Evolutionary conservation across 1,140 invertebrate genomes (phyloP), one percentile per base, ranked within the genome.

Genomic region (Pogonus chalceus): DNA sequence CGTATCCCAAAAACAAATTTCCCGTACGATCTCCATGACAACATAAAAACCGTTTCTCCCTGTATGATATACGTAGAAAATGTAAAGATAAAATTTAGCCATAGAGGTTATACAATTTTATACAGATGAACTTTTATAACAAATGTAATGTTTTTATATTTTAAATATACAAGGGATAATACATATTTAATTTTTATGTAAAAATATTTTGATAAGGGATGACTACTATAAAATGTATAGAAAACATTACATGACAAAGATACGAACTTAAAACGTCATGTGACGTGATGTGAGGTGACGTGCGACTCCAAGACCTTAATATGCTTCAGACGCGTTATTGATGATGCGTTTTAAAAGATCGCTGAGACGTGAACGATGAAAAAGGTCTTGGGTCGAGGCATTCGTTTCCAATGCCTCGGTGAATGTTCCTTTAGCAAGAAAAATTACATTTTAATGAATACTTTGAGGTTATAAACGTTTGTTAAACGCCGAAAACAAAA

Each of bases 11-110:
- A n/a, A n/a, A 43, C 37, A 43, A 43, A 43, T 43, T 12, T 43
- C 37, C 37, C 18, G 18, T 43, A 43, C 37, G 37, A 43, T 43
- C 37, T 43, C 18, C 37, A 43, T 18, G 37, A 43, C 37, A 43
- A 18, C 37, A 43, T 43, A 43, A 43, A 43, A 43, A 43, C 37
- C 37, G 37, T 43, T 43, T 43, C 37, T 43, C 37, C n/a, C n/a
- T n/a, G n/a, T n/a, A n/a, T n/a, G n/a, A n/a, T n/a, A n/a, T n/a
- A n/a, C n/a, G n/a, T n/a, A n/a, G n/a, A n/a, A n/a, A n/a, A n/a
- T n/a, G n/a, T n/a, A n/a, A n/a, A n/a, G n/a, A n/a, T n/a, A n/a
- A n/a, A n/a, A n/a, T n/a, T n/a, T n/a, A n/a, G n/a, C n/a, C n/a
- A n/a, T n/a, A n/a, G n/a, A n/a, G n/a, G n/a, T n/a, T n/a, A n/a